Evolutionary conservation across 2,797 vertebrate genomes (phyloP), one percentile per base, ranked within the genome.

Genomic region (Geotria australis): DNA sequence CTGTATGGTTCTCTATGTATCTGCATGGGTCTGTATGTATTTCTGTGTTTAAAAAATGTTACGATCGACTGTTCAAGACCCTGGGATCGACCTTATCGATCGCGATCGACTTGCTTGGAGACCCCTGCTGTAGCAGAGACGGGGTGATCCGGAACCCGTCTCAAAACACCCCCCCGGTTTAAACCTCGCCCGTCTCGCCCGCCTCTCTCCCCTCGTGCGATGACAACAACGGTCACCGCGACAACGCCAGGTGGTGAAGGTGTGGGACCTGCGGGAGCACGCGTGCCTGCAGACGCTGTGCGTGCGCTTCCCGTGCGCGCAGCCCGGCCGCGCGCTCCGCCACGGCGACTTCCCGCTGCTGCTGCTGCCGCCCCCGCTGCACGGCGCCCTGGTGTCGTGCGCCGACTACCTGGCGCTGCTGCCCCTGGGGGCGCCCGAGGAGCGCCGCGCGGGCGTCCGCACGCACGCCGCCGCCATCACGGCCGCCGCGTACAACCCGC

Each of bases 241-340:
- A 24, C 24, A 24, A 46, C 57, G 14, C 24, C 59, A 72, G 70
- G 69, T 71, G 14, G 62, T 72, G 60, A 72, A 68, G 60, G 60
- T 73, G 57, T 73, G 72, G 72, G 70, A 73, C 63, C 67, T 72
- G 58, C 63, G 65, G 46, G 68, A 69, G 1, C 64, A 74, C 48
- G 60, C 38, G 46, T 72, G 69, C 58, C 64, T 75, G 57, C 68
- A 71, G 68, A 68, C 63, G 2, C 1, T 72, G 57, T 14, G 5
- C 9, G 63, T 68, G 58, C 69, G 65, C 48, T 72, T 73, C 63
- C 70, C 70, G 4, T 64, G 62, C 46, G 56, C 68, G 48, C 64
- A 71, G 46, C 58, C 60, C 1, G 65, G 64, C 6, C 60, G 57
- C 46, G 58, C 65, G n/a, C 66, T 62, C 7, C 69, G 76, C 51